These are phyloP conservation scores for Parazoanthus darwini DNA, from an alignment of 92 coral and sea anemone species.

Conservation along the genomic window DNA sequence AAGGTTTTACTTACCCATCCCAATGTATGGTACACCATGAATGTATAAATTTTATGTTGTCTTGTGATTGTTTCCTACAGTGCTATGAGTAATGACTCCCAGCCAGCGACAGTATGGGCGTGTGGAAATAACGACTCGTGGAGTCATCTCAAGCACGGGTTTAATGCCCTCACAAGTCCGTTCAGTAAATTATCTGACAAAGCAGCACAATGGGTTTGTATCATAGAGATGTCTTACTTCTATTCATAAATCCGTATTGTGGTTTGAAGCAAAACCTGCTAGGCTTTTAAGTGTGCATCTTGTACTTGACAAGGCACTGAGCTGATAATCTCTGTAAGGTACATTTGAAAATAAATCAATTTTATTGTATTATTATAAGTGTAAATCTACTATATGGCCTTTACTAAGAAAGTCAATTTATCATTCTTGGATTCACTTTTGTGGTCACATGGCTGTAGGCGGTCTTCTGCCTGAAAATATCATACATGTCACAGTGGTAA, in stretches of 20 bases:
- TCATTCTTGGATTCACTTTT: too few species aligned
- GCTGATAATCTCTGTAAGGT: too few species aligned
- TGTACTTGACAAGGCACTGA: too few species aligned
- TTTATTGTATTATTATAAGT: too few species aligned
- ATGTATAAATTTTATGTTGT: neutral
- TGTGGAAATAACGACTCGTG: slow-evolving; percentile 87
- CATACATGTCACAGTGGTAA: too few species aligned
- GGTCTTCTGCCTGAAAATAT: too few species aligned
- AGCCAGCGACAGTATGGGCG: slow-evolving; percentile 93
- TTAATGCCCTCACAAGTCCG: slow-evolving; percentile 80
- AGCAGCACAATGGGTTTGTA: slow-evolving; percentile 87
- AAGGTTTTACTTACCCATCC: too few species aligned
- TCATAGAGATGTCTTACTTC: neutral
- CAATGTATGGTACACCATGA: neutral
- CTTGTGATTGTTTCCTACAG: slow-evolving; percentile 41
- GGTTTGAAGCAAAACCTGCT: neutral
- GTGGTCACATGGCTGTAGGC: too few species aligned
- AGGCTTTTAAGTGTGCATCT: neutral
- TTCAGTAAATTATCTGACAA: slow-evolving; percentile 84
- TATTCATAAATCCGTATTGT: neutral
- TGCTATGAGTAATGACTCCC: slow-evolving; percentile 79
- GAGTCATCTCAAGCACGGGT: slow-evolving; percentile 92
- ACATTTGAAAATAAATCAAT: too few species aligned
- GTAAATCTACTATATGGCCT: too few species aligned
- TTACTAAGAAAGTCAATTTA: too few species aligned